These are phyloP conservation scores for Drosophila ficusphila DNA, from an alignment of 1,140 invertebrate genomes.

Conservation along the genomic window DNA sequence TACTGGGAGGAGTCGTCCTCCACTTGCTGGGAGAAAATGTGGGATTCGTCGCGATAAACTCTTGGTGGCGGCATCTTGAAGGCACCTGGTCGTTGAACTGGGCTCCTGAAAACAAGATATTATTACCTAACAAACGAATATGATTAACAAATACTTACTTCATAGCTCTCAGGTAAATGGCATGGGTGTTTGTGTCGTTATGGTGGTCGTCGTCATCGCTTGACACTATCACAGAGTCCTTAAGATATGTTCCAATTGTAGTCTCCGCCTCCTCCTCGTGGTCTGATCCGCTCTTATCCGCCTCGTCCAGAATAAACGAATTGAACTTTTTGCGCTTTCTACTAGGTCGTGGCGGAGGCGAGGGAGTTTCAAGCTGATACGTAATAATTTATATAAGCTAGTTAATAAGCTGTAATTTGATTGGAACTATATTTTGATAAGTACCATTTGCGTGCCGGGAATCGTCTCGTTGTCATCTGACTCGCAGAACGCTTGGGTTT, in stretches of 20 bases:
- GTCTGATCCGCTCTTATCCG: constrained; percentile 84
- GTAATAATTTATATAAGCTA: too few relatives aligned
- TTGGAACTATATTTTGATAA: neutral
- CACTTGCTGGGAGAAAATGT: constrained; percentile 71
- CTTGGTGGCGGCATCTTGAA: constrained; percentile 74
- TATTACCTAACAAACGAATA: neutral
- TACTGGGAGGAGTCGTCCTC: constrained; percentile 67
- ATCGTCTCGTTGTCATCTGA: constrained; percentile 47
- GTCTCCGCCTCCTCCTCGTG: constrained; percentile 64
- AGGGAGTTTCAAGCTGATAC: constrained; percentile 3
- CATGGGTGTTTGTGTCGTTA: constrained; percentile 85
- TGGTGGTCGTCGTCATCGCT: constrained; percentile 81
- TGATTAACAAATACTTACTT: constrained; percentile 77
- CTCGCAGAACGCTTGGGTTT: constrained; percentile 6
- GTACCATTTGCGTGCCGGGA: constrained; percentile 62
- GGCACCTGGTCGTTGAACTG: constrained; percentile 54
- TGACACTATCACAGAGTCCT: constrained; percentile 70
- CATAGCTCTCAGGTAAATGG: constrained; percentile 86
- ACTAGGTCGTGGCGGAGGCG: constrained; percentile 18
- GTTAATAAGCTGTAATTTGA: too few relatives aligned
- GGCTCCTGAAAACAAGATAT: constrained; percentile 53
- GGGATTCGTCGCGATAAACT: constrained; percentile 54
- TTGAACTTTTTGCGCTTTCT: constrained; percentile 64
- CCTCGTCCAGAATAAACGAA: constrained; percentile 86
- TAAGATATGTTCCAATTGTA: constrained; percentile 59